These are phyloP conservation scores for Remorina albescens DNA, from an alignment of 2,797 vertebrate genomes.

Conservation along the genomic window DNA sequence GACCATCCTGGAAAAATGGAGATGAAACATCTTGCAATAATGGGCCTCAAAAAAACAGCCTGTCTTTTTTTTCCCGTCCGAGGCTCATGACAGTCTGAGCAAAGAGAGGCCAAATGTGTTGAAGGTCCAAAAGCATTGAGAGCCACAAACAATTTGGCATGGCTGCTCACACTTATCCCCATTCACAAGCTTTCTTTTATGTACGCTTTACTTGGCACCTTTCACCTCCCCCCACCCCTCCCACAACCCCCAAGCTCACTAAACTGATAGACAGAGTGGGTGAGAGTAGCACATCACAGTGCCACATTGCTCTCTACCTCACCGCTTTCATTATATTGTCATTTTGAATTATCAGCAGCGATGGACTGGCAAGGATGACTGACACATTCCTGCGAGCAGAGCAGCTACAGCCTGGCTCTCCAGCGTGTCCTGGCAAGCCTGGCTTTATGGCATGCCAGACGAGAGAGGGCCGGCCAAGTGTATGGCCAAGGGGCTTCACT, in stretches of 20 bases:
- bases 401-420: slow-evolving; percentile 76
- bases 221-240: not conserved
- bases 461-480: slow-evolving; percentile 76
- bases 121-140: slow-evolving; percentile 80
- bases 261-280: slow-evolving; percentile 59
- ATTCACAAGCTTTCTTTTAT: slow-evolving; percentile 84
- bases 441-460: slow-evolving; percentile 73
- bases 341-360: slow-evolving; percentile 82
- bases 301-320: slow-evolving; percentile 72
- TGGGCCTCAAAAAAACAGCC: slow-evolving; percentile 46
- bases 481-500: slow-evolving; percentile 83
- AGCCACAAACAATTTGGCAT: slow-evolving; percentile 77
- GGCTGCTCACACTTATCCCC: slow-evolving; percentile 77
- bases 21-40: slow-evolving; percentile 60
- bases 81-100: slow-evolving; percentile 58
- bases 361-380: slow-evolving; percentile 81
- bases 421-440: slow-evolving; percentile 82
- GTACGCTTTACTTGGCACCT: slow-evolving; percentile 71
- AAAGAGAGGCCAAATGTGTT: slow-evolving; percentile 83
- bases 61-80: slow-evolving; percentile 49
- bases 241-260: slow-evolving; percentile 27
- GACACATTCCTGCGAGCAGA: slow-evolving; percentile 79
- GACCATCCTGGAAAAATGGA: slow-evolving; percentile 58
- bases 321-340: slow-evolving; percentile 82
- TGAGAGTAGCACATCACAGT: slow-evolving; percentile 70